Evolutionary conservation across 2,797 vertebrate species (phyloP).

Genomic region (Allobates femoralis): DNA sequence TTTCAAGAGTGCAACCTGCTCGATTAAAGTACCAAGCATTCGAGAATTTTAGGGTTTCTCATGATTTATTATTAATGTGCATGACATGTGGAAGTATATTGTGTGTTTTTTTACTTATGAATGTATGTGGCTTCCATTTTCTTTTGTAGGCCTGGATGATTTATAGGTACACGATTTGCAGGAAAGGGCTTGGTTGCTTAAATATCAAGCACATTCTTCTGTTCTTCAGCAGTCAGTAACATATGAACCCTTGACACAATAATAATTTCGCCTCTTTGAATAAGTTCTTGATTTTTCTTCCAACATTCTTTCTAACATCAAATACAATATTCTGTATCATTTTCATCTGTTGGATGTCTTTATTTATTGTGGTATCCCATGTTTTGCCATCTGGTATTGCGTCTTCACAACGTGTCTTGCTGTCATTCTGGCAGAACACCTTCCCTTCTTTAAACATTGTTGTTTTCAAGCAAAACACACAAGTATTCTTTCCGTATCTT

Average conservation of each 20-base stretch:
- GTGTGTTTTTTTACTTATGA: background rate
- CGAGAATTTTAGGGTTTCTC: no score
- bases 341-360: conserved; percentile 55
- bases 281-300: conserved; percentile 16
- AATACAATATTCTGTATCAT: conserved; percentile 47
- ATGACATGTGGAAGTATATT: background rate
- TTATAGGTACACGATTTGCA: background rate
- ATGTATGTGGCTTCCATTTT: background rate
- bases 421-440: conserved; percentile 57
- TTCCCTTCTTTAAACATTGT: conserved; percentile 51
- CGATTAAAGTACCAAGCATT: no score
- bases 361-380: conserved; percentile 59
- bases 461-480: conserved; percentile 55
- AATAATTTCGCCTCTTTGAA: background rate
- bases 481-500: conserved; percentile 48
- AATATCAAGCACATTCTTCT: conserved; percentile 12
- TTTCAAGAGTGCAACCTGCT: no score
- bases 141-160: background rate
- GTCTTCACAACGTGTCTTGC: conserved; percentile 43
- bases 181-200: background rate
- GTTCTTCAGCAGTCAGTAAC: conserved; percentile 20
- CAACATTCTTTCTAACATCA: conserved; percentile 43
- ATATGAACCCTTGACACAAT: conserved; percentile 5
- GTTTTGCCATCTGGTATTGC: conserved; percentile 60
- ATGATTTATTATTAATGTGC: background rate